phyloP scores from a whole-genome alignment of 2,888 invertebrate species.

The Epirrhoe tristata region DNA sequence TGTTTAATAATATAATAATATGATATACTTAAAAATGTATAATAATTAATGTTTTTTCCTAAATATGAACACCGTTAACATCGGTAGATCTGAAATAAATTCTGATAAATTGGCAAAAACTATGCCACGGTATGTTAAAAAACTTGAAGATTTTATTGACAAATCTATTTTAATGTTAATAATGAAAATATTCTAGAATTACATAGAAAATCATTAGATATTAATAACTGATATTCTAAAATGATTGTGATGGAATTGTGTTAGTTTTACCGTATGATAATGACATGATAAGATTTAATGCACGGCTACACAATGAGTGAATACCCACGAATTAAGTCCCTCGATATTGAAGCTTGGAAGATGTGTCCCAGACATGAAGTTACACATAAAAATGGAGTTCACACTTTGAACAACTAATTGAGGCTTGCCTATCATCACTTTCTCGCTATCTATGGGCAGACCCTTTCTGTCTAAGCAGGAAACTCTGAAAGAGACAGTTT shows the following conservation, averaged over 20 bases:
- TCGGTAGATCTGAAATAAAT: slow-evolving; percentile 3
- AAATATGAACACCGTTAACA: slow-evolving; percentile 4
- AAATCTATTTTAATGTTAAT: slow-evolving; percentile 78
- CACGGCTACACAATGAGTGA: slow-evolving; percentile 25
- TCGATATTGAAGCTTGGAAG: background rate
- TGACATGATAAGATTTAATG: slow-evolving; percentile 54
- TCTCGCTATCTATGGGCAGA: too few species aligned
- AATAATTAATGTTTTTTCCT: slow-evolving; percentile 1
- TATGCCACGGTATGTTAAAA: slow-evolving; percentile 62
- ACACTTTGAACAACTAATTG: too few species aligned
- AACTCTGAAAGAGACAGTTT: too few species aligned
- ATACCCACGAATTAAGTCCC: background rate
- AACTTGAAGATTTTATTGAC: slow-evolving; percentile 81
- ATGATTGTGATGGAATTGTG: slow-evolving; percentile 84
- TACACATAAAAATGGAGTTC: too few species aligned
- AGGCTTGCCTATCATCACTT: too few species aligned
- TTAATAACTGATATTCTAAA: slow-evolving; percentile 84
- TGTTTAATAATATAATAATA: slow-evolving; percentile 6
- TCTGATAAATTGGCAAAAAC: background rate
- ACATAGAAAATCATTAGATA: slow-evolving; percentile 41
- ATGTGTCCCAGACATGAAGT: background rate
- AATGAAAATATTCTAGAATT: slow-evolving; percentile 38
- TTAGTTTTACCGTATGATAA: slow-evolving; percentile 71
- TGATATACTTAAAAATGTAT: slow-evolving; percentile 9
- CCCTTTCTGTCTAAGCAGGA: too few species aligned